Percentiles rank a stretch among this genome's conserved stretches.
Conservation (phyloP, 2,797 vertebrate genomes). For the Podarcis siculus region DNA sequence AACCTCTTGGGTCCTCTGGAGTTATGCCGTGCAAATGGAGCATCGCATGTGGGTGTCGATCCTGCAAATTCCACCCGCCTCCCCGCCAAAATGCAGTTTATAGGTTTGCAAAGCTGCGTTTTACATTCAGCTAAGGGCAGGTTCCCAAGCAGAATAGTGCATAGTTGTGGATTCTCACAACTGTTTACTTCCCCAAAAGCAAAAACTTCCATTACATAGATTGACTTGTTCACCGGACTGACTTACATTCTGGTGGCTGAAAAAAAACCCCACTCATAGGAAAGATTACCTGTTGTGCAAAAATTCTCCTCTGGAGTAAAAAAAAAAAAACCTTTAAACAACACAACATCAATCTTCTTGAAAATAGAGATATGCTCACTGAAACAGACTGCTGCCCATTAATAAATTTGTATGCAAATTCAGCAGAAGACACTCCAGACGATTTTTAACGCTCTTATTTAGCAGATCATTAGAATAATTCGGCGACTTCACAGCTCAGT, state of each 20-base stretch:
- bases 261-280: background rate
- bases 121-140: background rate
- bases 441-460: no score
- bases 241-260: background rate
- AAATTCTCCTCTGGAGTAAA: background rate
- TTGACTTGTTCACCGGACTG: background rate
- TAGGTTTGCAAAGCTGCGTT: background rate
- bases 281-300: background rate
- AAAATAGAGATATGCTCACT: background rate
- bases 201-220: background rate
- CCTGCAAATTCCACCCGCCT: background rate
- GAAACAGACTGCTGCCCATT: no score
- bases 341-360: background rate
- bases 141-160: background rate
- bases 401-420: no score
- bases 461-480: no score
- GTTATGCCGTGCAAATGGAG: background rate
- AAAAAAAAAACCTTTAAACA: background rate
- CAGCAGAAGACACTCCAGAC: no score
- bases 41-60: background rate
- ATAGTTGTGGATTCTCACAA: background rate
- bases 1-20: constrained; percentile 14
- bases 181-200: background rate
- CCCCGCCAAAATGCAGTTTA: background rate
- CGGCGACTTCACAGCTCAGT: no score